These are phyloP conservation scores for Glyptemys insculpta DNA, from an alignment of 2,797 vertebrate species.

Conservation along the genomic window DNA sequence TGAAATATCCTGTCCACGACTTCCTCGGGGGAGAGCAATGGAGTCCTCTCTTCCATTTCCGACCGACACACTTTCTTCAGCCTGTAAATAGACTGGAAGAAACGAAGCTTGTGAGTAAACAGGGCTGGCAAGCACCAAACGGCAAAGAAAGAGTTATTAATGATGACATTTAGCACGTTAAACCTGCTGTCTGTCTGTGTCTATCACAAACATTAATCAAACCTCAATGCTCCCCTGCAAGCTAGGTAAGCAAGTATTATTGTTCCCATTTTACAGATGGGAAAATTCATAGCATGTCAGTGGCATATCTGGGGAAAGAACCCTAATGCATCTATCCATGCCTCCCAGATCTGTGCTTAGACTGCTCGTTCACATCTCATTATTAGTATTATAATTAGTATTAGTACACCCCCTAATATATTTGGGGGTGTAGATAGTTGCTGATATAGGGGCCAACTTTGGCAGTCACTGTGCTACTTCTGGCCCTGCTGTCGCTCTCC, in stretches of 20 bases:
- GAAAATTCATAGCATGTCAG: background rate
- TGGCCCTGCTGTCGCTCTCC: background rate
- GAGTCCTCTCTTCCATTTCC: constrained; percentile 83
- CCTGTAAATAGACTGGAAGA: constrained; percentile 91
- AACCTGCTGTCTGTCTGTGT: background rate
- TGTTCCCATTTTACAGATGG: background rate
- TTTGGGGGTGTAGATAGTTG: background rate
- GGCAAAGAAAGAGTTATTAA: background rate
- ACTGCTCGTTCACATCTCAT: background rate
- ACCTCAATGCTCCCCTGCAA: background rate
- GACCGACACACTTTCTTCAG: constrained; percentile 93
- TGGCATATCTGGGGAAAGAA: background rate
- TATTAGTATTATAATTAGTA: background rate
- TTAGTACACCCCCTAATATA: too few relatives aligned
- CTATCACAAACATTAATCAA: accelerated
- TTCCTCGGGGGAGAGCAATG: constrained; percentile 91
- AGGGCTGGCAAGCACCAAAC: background rate
- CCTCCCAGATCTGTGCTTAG: background rate
- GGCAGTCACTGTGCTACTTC: background rate
- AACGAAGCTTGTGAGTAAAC: background rate
- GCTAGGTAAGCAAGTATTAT: background rate
- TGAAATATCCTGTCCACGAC: constrained; percentile 97
- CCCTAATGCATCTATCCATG: background rate
- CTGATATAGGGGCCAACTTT: background rate
- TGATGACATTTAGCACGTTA: background rate